These are phyloP conservation scores for Scolopax rusticola DNA, from an alignment of 2,797 vertebrate species.

Conservation along the genomic window DNA sequence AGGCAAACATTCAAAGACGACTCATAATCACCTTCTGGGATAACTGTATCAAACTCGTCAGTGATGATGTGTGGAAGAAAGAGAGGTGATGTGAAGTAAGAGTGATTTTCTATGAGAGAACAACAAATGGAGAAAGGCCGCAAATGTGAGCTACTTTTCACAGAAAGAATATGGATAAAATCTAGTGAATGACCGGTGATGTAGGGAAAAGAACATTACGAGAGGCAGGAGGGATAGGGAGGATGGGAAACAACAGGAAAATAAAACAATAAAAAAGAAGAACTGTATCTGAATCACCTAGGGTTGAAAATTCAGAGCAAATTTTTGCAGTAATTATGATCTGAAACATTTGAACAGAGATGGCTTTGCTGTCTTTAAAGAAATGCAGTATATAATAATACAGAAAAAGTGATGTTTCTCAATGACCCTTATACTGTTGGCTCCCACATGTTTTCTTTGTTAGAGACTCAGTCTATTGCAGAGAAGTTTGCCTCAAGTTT, in stretches of 20 bases:
- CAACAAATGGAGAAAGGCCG: neutral
- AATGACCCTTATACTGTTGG: neutral
- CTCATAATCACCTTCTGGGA: neutral
- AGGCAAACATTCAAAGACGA: neutral
- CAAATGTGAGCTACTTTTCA: neutral
- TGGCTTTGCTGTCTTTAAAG: neutral
- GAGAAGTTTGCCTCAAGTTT: neutral
- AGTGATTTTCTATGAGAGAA: neutral
- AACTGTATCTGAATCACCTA: neutral
- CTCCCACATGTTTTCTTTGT: neutral
- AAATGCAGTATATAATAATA: neutral
- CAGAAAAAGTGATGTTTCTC: neutral
- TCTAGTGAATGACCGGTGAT: neutral
- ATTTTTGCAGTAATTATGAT: neutral
- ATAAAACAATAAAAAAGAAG: accelerated
- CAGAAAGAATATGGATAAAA: neutral
- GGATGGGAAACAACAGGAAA: no score
- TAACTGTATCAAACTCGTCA: neutral
- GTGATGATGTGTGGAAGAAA: neutral
- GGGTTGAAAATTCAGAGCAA: neutral
- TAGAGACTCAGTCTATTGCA: neutral
- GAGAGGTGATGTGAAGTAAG: neutral
- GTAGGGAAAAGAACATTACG: neutral
- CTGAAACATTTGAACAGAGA: neutral
- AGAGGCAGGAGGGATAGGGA: neutral